A percentile compares a stretch with the other conserved stretches of the same genome.
Conservation (phyloP, 2,888 invertebrate genomes). For the Opisthograptis luteolata region DNA sequence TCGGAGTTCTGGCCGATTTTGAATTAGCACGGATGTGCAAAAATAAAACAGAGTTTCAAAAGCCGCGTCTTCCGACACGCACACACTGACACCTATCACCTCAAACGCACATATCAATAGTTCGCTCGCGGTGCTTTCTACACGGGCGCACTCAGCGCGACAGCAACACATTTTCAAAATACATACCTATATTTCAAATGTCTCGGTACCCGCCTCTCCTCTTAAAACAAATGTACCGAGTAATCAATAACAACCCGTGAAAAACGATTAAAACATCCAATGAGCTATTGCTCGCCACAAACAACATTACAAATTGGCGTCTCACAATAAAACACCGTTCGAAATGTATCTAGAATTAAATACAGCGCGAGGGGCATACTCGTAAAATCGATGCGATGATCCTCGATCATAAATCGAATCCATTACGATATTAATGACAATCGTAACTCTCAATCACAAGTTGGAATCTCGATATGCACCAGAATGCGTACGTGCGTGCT, state of each 20-base stretch:
- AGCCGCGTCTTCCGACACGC: too few relatives aligned
- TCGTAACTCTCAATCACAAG: slow-evolving; percentile 74
- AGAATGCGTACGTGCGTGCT: slow-evolving; percentile 31
- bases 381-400: slow-evolving; percentile 66
- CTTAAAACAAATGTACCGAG: slow-evolving; percentile 31
- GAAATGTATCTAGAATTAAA: slow-evolving; percentile 59
- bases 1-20: too few relatives aligned
- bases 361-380: slow-evolving; percentile 48
- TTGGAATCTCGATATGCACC: slow-evolving; percentile 58
- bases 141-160: too few relatives aligned
- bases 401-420: slow-evolving; percentile 69
- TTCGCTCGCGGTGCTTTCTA: too few relatives aligned
- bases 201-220: too few relatives aligned
- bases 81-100: too few relatives aligned
- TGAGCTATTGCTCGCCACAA: slow-evolving; percentile 42
- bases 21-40: too few relatives aligned
- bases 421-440: slow-evolving; percentile 77
- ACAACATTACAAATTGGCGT: slow-evolving; percentile 57
- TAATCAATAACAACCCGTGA: slow-evolving; percentile 28
- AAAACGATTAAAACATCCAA: slow-evolving; percentile 27
- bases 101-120: too few relatives aligned
- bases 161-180: too few relatives aligned
- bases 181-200: too few relatives aligned
- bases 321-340: slow-evolving; percentile 50
- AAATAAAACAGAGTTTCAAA: too few relatives aligned